Evolutionary conservation across 2,888 invertebrate species (phyloP), one percentile per base, ranked within the genome.

Genomic region (Dusona sp.): DNA sequence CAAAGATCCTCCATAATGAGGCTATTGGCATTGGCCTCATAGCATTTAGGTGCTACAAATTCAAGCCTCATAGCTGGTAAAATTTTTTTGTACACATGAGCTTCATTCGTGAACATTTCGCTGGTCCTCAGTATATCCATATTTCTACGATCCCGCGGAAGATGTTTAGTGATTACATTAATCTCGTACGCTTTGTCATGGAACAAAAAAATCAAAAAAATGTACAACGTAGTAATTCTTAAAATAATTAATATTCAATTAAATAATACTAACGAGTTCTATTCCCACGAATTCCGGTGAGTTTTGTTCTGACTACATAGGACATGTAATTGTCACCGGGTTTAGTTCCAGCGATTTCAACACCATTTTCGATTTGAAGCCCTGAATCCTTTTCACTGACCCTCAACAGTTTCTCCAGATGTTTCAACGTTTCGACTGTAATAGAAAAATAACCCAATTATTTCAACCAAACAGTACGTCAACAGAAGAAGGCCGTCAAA

Each of bases 1-100:
- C 87, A 65, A 19, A 92, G 87, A 86, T 92, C 92, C 84, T 91
- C 91, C 90, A 92, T 88, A 13, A 92, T 88, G 16, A 92, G 90
- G 54, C 89, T 87, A 7, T 88, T 61, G 0, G 70, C 73, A 78
- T 90, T 85, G 1, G 91, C 90, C n/a, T 87, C 85, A 45, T 91
- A 64, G 74, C 89, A 90, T 29, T 85, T 81, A 0, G 92, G 91
- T 4, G 89, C 91, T 16, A 90, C 83, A 16, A 25, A 61, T 45
- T 70, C 48, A 8, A 87, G 72, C 2, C 89, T 89, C 0, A 91
- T 72, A 2, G 83, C 77, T 0, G 92, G 91, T 8, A 91, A 54
- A 3, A 92, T 19, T 1, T 88, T 89, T 4, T 84, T 80, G 73
- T 92, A 92, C 3, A 88, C 79, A 77, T 92, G 81, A 22, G 87